A percentile compares a stretch with the other conserved stretches of the same genome.
Conservation (phyloP, 30 jellyfish, hydroid and myxozoan species). For the Hydractinia echinata region DNA sequence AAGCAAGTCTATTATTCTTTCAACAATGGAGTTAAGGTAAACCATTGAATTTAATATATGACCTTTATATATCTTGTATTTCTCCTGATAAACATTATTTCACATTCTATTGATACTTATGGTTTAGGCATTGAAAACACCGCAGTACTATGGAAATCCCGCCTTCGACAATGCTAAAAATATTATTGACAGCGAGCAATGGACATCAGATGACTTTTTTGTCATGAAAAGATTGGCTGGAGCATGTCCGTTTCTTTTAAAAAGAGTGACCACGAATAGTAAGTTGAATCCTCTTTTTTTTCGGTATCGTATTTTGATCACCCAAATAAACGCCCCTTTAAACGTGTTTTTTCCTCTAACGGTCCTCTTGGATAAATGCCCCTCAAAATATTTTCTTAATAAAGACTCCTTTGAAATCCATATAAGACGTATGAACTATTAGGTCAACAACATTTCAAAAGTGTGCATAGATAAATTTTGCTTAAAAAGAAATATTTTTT, state of each 20-base stretch:
- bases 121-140: constrained; percentile 15
- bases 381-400: too few species aligned
- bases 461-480: too few species aligned
- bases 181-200: constrained; percentile 37
- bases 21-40: constrained; percentile 8
- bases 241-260: constrained; percentile 76
- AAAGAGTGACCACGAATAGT: constrained; percentile 39
- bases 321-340: too few species aligned
- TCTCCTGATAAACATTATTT: background rate
- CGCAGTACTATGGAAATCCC: constrained; percentile 25
- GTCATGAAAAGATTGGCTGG: constrained; percentile 95
- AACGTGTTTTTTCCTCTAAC: too few species aligned
- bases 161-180: background rate
- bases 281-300: background rate
- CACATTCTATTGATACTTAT: background rate
- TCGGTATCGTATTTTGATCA: too few species aligned
- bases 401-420: too few species aligned
- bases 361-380: too few species aligned
- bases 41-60: background rate
- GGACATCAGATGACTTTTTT: constrained; percentile 58
- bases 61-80: background rate
- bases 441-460: too few species aligned
- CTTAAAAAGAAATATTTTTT: too few species aligned
- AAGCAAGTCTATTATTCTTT: background rate
- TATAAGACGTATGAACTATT: too few species aligned